Conservation (phyloP, 2,888 invertebrate species). For the Willowsia nigromaculata region DNA sequence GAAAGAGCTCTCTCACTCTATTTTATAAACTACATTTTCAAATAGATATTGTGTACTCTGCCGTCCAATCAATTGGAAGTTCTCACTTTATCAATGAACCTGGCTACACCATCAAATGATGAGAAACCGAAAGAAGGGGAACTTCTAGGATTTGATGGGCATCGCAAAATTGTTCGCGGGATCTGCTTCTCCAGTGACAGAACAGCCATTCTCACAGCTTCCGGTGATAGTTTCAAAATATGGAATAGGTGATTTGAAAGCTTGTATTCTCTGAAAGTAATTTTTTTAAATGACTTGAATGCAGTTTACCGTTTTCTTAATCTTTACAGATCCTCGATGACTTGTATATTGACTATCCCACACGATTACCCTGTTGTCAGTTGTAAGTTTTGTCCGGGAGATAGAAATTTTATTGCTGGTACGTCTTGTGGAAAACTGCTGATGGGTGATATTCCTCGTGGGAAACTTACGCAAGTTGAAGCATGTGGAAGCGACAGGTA, state of each 20-base stretch:
- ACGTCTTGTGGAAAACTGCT: conserved; percentile 91
- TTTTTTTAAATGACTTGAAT: no score
- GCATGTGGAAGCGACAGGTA: conserved; percentile 77
- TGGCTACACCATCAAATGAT: not conserved
- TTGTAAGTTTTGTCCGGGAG: conserved; percentile 90
- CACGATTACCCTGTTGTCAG: conserved; percentile 85
- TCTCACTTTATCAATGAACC: conserved; percentile 50
- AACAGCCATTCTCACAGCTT: conserved; percentile 91
- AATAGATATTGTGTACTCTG: conserved; percentile 75
- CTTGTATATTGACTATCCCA: conserved; percentile 86
- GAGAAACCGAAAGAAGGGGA: conserved; percentile 15
- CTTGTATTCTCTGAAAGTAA: no score
- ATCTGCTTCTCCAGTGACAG: conserved; percentile 95
- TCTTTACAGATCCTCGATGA: conserved; percentile 80
- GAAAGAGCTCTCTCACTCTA: not conserved
- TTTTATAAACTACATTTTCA: not conserved
- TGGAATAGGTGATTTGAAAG: conserved; percentile 89
- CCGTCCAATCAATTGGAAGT: conserved; percentile 78
- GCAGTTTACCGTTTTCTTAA: no score
- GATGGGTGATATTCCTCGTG: conserved; percentile 91
- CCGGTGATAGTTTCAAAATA: conserved; percentile 93
- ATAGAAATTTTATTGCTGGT: conserved; percentile 93
- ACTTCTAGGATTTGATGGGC: conserved; percentile 84
- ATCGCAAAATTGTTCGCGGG: conserved; percentile 93
- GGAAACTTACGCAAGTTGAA: conserved; percentile 84